phyloP scores from a whole-genome alignment of 30 jellyfish, hydroid and myxozoan genomes.

The Mastigias papua region DNA sequence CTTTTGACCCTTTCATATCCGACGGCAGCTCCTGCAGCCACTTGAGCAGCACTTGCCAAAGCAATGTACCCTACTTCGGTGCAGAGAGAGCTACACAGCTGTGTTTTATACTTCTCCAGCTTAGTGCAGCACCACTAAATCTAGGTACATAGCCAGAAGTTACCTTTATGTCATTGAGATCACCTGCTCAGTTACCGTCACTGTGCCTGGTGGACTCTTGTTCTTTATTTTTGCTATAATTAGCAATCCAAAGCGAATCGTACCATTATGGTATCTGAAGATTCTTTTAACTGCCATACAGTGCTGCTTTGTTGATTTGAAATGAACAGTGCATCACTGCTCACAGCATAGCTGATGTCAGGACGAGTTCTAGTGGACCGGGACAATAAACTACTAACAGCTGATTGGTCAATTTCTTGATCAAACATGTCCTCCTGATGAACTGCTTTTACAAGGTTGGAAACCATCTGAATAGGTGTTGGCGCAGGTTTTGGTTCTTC shows the following conservation, averaged over 20 bases:
- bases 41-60: conserved; percentile 9
- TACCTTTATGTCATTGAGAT: not conserved
- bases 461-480: not conserved
- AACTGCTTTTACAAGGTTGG: not conserved
- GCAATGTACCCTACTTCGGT: not conserved
- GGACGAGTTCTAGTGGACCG: not conserved
- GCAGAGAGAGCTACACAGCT: not conserved
- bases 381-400: not conserved
- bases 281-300: conserved; percentile 12
- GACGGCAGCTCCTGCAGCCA: conserved; percentile 13
- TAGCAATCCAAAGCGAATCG: conserved; percentile 1
- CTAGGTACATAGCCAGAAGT: too few species aligned
- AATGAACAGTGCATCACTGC: not conserved
- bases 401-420: conserved; percentile 4
- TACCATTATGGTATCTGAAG: conserved; percentile 5
- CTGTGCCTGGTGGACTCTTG: not conserved
- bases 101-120: not conserved
- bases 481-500: not conserved
- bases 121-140: not conserved
- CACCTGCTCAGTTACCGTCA: conserved; percentile 3
- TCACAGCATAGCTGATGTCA: conserved; percentile 4
- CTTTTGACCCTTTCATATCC: not conserved
- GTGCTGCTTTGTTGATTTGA: not conserved
- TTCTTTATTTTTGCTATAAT: too few species aligned
- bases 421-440: not conserved